phyloP scores from a whole-genome alignment of 2,888 invertebrate species.

The Nematopogon swammerdamellus region DNA sequence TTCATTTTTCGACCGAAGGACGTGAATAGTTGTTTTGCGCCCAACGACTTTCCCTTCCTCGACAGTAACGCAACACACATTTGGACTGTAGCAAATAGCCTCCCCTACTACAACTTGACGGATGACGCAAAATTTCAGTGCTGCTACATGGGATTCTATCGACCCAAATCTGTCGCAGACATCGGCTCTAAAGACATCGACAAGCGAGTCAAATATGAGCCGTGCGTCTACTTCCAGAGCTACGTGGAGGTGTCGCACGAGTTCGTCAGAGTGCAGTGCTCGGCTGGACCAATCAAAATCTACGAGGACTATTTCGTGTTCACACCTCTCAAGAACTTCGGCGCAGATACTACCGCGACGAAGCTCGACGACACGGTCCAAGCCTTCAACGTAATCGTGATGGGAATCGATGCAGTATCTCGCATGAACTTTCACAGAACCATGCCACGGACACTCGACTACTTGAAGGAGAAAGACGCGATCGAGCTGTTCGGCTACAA shows the following conservation, averaged over 20 bases:
- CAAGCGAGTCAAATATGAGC: slow-evolving; percentile 41
- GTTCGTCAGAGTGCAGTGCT: slow-evolving; percentile 67
- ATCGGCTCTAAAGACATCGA: slow-evolving; percentile 40
- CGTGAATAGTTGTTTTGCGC: slow-evolving; percentile 49
- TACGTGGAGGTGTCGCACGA: slow-evolving; percentile 52
- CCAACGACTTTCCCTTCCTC: slow-evolving; percentile 45
- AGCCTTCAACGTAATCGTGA: slow-evolving; percentile 66
- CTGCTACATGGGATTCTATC: slow-evolving; percentile 60
- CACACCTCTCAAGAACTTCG: slow-evolving; percentile 41
- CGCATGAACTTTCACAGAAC: slow-evolving; percentile 81
- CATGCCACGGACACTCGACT: slow-evolving; percentile 69
- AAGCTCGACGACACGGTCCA: slow-evolving; percentile 18
- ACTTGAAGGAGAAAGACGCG: slow-evolving; percentile 58
- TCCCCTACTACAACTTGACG: slow-evolving; percentile 45
- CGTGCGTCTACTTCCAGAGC: slow-evolving; percentile 46
- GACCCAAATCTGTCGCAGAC: slow-evolving; percentile 43
- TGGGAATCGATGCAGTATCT: slow-evolving; percentile 86
- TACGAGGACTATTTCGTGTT: slow-evolving; percentile 70
- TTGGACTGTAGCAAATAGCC: slow-evolving; percentile 45
- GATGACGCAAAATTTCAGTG: slow-evolving; percentile 47
- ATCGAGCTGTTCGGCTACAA: slow-evolving; percentile 85
- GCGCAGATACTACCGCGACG: slow-evolving; percentile 14
- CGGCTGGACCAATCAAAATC: slow-evolving; percentile 36
- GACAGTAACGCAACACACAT: slow-evolving; percentile 58
- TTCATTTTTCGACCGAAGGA: slow-evolving; percentile 48